Conservation (phyloP, 2,888 invertebrate species). For the Patella ulyssiponensis region DNA sequence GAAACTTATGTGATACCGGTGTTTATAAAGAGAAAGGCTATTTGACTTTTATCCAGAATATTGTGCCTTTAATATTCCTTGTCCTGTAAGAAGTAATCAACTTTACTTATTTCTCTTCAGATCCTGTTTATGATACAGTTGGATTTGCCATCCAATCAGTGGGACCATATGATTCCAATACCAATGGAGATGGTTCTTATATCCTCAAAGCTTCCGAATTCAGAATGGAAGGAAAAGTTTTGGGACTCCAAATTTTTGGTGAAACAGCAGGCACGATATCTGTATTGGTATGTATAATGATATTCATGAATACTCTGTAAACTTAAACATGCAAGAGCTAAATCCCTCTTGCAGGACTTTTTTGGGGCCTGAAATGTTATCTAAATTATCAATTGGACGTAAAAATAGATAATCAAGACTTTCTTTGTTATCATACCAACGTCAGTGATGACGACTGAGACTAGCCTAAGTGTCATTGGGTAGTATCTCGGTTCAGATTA, state of each 20-base stretch:
- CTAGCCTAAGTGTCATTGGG: no score
- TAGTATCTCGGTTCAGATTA: no score
- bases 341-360: no score
- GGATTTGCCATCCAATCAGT: conserved; percentile 35
- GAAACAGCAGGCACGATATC: conserved; percentile 37
- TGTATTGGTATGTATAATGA: conserved; percentile 44
- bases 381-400: no score
- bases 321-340: no score
- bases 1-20: no score
- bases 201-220: conserved; percentile 40
- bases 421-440: no score
- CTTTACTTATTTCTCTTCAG: conserved; percentile 25
- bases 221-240: conserved; percentile 39
- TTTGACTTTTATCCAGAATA: conserved; percentile 22
- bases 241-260: conserved; percentile 52
- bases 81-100: neutral
- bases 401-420: no score
- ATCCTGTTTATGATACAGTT: conserved; percentile 36
- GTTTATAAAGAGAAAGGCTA: no score
- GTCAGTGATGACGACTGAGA: no score
- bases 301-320: neutral
- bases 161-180: neutral
- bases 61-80: conserved; percentile 1
- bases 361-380: no score
- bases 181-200: conserved; percentile 13